Conservation (phyloP, 2,797 vertebrate species). For the Percopsis omiscomaycus region DNA sequence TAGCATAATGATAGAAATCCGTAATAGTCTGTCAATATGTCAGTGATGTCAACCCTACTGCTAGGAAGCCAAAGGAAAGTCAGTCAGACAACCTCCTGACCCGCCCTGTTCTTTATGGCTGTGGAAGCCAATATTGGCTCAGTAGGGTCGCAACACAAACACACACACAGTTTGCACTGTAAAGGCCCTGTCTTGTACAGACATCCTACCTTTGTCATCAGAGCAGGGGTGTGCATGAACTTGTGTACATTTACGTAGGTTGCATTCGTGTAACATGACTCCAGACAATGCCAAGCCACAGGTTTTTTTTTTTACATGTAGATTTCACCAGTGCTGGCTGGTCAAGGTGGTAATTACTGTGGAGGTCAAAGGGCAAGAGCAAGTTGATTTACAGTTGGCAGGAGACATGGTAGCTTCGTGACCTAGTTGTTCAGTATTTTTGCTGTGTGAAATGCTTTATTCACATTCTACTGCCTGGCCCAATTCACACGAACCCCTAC, state of each 20-base stretch:
- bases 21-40: conserved; percentile 33
- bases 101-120: neutral
- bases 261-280: conserved; percentile 38
- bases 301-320: neutral
- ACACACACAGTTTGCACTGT: neutral
- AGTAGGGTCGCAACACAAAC: conserved; percentile 20
- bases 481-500: neutral
- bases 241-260: neutral
- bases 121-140: conserved; percentile 19
- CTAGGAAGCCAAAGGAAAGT: conserved; percentile 10
- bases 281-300: conserved; percentile 3
- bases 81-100: neutral
- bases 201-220: conserved; percentile 1
- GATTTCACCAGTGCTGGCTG: neutral
- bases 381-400: conserved; percentile 29
- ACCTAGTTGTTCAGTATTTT: conserved; percentile 26
- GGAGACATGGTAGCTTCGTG: conserved; percentile 11
- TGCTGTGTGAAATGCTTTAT: conserved; percentile 4
- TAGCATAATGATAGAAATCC: conserved; percentile 29
- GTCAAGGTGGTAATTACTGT: conserved; percentile 3
- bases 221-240: neutral
- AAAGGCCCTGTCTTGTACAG: conserved; percentile 9
- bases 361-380: conserved; percentile 31
- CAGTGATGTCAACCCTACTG: conserved; percentile 21
- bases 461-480: neutral